Evolutionary conservation across 2,113 vertebrate species (phyloP).

Genomic region (Chloroceryle aenea): DNA sequence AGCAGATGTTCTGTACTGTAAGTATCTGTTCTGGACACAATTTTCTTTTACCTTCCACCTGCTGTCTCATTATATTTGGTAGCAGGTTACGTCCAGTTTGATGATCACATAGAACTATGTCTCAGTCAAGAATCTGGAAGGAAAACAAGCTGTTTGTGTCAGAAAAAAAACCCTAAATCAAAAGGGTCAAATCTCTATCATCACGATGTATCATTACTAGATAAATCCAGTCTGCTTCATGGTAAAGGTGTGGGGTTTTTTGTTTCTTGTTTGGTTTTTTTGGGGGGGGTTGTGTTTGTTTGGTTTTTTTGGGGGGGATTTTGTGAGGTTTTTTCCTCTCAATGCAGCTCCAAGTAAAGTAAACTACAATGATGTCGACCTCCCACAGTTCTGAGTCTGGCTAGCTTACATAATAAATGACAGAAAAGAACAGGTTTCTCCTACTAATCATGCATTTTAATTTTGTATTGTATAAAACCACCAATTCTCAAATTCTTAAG

Average conservation of each 20-base stretch:
- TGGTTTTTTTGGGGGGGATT: too few relatives aligned
- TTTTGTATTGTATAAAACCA: background rate
- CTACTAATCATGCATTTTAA: background rate
- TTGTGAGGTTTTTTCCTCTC: too few relatives aligned
- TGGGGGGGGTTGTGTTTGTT: background rate
- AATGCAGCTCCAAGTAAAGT: background rate
- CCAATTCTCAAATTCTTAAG: background rate
- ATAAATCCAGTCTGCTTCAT: background rate
- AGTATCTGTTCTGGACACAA: background rate
- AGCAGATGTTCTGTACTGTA: background rate
- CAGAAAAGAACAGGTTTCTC: background rate
- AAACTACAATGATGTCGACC: background rate
- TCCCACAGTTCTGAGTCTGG: rapidly evolving
- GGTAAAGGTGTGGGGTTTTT: background rate
- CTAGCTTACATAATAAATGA: background rate
- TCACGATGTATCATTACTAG: background rate
- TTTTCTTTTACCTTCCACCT: background rate
- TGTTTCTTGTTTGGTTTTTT: background rate
- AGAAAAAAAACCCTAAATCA: background rate
- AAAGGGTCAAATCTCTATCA: background rate
- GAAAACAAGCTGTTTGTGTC: background rate
- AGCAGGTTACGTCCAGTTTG: background rate
- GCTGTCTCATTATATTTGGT: background rate
- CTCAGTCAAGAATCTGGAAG: background rate
- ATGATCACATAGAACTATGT: background rate